Conservation (phyloP, 2,113 vertebrate genomes). For the Oncorhynchus nerka region DNA sequence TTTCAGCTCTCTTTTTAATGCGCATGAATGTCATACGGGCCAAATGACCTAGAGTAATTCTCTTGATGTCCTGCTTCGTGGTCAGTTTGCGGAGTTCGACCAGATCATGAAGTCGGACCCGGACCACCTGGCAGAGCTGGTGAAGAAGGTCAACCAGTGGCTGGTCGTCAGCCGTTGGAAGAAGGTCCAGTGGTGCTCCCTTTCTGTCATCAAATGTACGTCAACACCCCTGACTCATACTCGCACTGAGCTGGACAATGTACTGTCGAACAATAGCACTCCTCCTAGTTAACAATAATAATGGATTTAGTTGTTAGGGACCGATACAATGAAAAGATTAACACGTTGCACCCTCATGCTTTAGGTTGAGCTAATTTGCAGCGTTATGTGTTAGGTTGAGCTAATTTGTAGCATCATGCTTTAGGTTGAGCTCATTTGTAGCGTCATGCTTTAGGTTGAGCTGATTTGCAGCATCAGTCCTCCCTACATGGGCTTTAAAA, state of each 20-base stretch:
- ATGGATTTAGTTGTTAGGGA: not conserved
- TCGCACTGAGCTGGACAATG: no score
- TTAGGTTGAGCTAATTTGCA: no score
- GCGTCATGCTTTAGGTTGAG: no score
- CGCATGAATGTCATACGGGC: not conserved
- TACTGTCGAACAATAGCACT: no score
- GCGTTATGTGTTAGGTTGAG: no score
- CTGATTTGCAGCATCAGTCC: no score
- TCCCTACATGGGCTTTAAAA: no score
- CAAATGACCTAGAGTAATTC: not conserved
- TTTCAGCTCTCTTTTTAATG: not conserved
- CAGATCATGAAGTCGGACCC: constrained; percentile 99
- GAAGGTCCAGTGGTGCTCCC: constrained; percentile 94
- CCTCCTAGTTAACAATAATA: no score
- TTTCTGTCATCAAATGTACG: constrained; percentile 96
- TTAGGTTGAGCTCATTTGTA: no score
- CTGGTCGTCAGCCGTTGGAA: constrained; percentile 94
- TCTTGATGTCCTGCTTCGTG: not conserved
- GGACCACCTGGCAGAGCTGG: constrained; percentile 90
- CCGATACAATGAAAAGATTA: not conserved
- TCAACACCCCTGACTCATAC: constrained; percentile 22
- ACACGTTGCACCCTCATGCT: no score
- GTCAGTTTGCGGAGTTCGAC: constrained; percentile 97
- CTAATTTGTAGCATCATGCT: no score
- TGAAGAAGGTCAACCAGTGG: constrained; percentile 94